Conservation (phyloP, 2,113 vertebrate species). For the Actinemys pallida region DNA sequence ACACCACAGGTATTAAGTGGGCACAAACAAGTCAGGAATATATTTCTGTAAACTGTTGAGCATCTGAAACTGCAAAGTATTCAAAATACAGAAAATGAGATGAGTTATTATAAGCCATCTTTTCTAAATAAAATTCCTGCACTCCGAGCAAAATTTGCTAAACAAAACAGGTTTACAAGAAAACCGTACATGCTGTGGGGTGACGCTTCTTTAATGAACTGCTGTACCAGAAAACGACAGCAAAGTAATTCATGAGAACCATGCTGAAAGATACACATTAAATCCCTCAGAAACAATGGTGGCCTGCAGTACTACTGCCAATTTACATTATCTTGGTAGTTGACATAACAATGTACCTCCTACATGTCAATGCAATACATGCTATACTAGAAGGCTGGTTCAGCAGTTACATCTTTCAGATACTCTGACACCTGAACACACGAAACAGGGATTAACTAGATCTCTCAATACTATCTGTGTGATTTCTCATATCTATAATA, state of each 20-base stretch:
- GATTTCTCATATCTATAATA: conserved; percentile 12
- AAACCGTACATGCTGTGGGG: not conserved
- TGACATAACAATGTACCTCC: fast-evolving
- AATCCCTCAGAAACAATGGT: not conserved
- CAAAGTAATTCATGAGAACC: not conserved
- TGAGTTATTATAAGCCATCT: not conserved
- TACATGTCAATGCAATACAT: not conserved
- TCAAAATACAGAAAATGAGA: not conserved
- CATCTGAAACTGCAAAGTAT: conserved; percentile 6
- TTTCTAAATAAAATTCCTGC: not conserved
- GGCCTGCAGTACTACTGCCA: not conserved
- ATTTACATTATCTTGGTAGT: not conserved
- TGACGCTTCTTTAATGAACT: not conserved
- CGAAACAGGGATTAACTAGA: not conserved
- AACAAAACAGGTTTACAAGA: conserved; percentile 36
- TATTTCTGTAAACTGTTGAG: not conserved
- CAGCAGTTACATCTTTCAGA: not conserved
- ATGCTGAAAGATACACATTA: not conserved
- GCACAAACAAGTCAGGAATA: not conserved
- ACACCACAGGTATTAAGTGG: not conserved
- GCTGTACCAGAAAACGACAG: not conserved
- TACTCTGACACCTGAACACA: not conserved
- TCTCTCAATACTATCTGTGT: not conserved
- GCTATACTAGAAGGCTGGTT: not conserved
- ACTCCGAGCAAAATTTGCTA: not conserved